A percentile compares a stretch with the other conserved stretches of the same genome.
phyloP scores from a whole-genome alignment of 2,797 vertebrate genomes.

The Xenops minutus region DNA sequence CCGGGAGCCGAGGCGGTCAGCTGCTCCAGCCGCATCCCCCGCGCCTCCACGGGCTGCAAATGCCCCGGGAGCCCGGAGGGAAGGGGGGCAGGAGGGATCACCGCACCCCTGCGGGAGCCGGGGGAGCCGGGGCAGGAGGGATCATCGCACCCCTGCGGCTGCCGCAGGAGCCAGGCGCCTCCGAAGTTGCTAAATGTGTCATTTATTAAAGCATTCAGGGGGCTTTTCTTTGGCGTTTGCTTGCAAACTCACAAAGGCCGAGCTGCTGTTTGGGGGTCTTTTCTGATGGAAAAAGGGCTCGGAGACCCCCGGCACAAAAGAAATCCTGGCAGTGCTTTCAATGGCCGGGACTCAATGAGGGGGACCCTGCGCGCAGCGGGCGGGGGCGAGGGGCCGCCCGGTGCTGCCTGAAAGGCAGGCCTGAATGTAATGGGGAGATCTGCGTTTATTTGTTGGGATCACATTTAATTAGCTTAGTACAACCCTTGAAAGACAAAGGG shows the following conservation, averaged over 20 bases:
- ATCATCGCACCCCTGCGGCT: constrained; percentile 51
- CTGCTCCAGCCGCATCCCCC: background rate
- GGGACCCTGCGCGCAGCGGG: constrained; percentile 71
- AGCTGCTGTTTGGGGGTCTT: constrained; percentile 77
- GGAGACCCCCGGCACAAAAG: constrained; percentile 83
- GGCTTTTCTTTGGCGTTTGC: constrained; percentile 71
- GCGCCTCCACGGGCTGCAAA: background rate
- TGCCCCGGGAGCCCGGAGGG: background rate
- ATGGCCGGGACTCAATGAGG: constrained; percentile 82
- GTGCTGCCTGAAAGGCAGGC: constrained; percentile 74
- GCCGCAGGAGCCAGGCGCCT: constrained; percentile 61
- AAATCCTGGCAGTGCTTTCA: constrained; percentile 85
- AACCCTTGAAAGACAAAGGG: constrained; percentile 83
- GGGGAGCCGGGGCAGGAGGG: background rate
- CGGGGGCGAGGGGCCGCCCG: constrained; percentile 55
- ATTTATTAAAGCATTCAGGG: constrained; percentile 78
- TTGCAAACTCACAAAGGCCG: constrained; percentile 76
- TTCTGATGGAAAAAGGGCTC: constrained; percentile 78
- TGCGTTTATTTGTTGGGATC: constrained; percentile 80
- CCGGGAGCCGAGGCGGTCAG: background rate
- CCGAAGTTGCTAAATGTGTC: constrained; percentile 72
- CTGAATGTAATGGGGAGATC: constrained; percentile 80
- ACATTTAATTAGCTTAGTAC: constrained; percentile 89
- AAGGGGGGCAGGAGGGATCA: constrained; percentile 19
- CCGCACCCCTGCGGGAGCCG: constrained; percentile 10